A percentile compares a stretch with the other conserved stretches of the same genome.
Conservation (phyloP, 2,888 invertebrate genomes). For the Minunthozetes semirufus region DNA sequence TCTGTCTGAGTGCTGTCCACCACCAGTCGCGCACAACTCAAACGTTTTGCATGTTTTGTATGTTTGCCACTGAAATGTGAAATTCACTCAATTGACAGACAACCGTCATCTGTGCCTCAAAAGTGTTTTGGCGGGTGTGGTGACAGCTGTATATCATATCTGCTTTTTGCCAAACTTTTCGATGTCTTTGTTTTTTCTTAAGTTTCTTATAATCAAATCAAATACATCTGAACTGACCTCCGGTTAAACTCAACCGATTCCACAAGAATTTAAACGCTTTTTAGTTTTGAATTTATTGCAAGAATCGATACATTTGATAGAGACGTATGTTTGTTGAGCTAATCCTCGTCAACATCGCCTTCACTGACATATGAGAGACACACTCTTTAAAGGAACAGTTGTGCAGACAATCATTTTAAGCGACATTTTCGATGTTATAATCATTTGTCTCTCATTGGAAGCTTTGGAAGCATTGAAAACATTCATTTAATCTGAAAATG, state of each 20-base stretch:
- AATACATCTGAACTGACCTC: conserved; percentile 11
- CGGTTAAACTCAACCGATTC: neutral
- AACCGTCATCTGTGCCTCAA: conserved; percentile 27
- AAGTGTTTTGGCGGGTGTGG: conserved; percentile 16
- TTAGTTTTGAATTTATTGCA: neutral
- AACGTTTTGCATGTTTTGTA: neutral
- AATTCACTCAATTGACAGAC: neutral
- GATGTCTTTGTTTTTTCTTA: conserved; percentile 12
- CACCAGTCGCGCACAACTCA: conserved; percentile 23
- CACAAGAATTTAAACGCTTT: neutral
- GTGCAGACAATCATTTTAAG: neutral
- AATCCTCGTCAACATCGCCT: conserved; percentile 11
- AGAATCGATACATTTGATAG: neutral
- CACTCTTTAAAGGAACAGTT: conserved; percentile 9
- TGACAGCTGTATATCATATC: conserved; percentile 31
- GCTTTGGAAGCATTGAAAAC: no score
- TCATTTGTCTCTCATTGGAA: no score
- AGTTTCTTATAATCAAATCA: conserved; percentile 9
- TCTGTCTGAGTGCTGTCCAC: conserved; percentile 10
- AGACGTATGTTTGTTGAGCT: neutral
- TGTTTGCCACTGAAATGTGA: neutral
- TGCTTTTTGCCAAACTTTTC: conserved; percentile 17
- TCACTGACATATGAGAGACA: conserved; percentile 13
- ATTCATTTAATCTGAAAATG: no score
- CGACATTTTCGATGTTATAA: no score